These are phyloP conservation scores for Xiphophorus couchianus DNA, from an alignment of 2,113 vertebrate genomes.

Conservation along the genomic window DNA sequence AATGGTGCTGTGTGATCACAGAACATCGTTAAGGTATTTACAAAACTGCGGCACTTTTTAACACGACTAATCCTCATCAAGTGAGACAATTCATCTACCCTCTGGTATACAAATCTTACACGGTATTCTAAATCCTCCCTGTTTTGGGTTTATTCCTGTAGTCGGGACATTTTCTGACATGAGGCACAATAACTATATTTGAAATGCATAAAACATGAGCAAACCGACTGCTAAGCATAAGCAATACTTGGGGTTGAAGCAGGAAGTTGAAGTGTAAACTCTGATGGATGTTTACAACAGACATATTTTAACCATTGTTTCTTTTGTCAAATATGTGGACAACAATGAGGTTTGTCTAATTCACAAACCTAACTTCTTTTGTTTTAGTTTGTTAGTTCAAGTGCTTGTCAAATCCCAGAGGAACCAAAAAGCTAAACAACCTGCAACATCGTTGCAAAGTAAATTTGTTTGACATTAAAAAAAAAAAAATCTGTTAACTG, in stretches of 20 bases:
- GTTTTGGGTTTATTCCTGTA: neutral
- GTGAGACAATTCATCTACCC: neutral
- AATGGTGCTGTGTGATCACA: slow-evolving; percentile 69
- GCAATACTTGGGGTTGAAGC: neutral
- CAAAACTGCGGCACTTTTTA: slow-evolving; percentile 40
- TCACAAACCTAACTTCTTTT: slow-evolving; percentile 2
- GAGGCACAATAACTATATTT: slow-evolving; percentile 4
- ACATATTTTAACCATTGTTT: slow-evolving; percentile 1
- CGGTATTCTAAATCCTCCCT: neutral
- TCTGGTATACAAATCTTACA: neutral
- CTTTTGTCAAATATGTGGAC: neutral
- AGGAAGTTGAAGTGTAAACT: slow-evolving; percentile 27
- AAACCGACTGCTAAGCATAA: neutral
- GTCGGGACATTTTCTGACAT: neutral
- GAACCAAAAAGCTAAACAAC: neutral
- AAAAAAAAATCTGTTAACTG: neutral
- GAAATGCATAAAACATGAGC: neutral
- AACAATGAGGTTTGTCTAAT: slow-evolving; percentile 3
- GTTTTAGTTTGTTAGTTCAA: neutral
- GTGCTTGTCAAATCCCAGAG: neutral
- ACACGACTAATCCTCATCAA: neutral
- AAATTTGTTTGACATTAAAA: neutral
- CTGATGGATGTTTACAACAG: slow-evolving; percentile 8
- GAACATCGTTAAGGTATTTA: slow-evolving; percentile 54
- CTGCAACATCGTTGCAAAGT: neutral